phyloP scores from a whole-genome alignment of 2,888 invertebrate genomes.

The Lamproptera curius region DNA sequence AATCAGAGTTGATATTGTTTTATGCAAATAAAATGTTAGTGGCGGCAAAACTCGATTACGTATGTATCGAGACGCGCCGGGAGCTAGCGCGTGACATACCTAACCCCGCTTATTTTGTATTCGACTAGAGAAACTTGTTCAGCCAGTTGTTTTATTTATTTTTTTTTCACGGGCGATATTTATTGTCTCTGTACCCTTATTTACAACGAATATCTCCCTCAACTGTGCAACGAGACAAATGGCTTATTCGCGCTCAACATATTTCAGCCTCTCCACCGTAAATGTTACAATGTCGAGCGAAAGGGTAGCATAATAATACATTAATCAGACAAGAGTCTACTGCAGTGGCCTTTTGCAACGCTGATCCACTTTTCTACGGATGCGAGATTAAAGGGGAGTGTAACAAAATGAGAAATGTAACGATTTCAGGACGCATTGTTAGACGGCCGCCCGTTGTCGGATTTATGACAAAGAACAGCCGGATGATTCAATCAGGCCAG shows the following conservation, averaged over 20 bases:
- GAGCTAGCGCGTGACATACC: constrained; percentile 28
- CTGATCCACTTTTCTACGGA: constrained; percentile 76
- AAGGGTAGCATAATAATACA: constrained; percentile 55
- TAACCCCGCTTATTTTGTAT: constrained; percentile 31
- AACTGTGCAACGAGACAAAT: constrained; percentile 4
- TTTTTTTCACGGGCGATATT: constrained; percentile 31
- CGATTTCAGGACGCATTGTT: constrained; percentile 77
- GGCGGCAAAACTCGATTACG: constrained; percentile 30
- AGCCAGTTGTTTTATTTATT: constrained; percentile 33
- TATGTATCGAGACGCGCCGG: constrained; percentile 31
- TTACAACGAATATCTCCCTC: constrained; percentile 12
- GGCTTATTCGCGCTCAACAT: not conserved
- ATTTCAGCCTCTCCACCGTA: constrained; percentile 5
- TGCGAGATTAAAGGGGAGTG: constrained; percentile 76
- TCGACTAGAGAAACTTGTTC: constrained; percentile 33
- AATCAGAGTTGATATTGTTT: constrained; percentile 22
- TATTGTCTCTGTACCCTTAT: constrained; percentile 26
- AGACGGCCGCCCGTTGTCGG: constrained; percentile 72
- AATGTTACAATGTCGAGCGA: constrained; percentile 12
- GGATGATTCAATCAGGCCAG: constrained; percentile 76
- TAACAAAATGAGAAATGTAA: constrained; percentile 78
- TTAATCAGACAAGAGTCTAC: constrained; percentile 69
- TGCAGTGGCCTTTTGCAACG: constrained; percentile 73
- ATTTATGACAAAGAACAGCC: constrained; percentile 77
- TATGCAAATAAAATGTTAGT: constrained; percentile 28